Conservation (phyloP, 2,888 invertebrate species). For the Apamea epomidion region DNA sequence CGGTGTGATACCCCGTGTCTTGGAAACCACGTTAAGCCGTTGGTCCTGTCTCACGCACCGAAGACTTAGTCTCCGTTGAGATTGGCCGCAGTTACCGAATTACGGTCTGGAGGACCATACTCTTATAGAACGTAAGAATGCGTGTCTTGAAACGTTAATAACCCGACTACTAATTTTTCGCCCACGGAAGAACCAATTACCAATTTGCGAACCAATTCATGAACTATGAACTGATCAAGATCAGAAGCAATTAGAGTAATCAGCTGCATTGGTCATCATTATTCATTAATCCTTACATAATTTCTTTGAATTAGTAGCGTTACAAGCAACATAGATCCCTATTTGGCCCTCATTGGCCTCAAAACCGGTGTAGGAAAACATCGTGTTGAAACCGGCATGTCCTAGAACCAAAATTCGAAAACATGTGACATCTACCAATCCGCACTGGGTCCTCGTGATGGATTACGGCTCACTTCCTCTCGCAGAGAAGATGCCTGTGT, state of each 20-base stretch:
- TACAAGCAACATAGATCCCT: not conserved
- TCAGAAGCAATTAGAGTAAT: constrained; percentile 12
- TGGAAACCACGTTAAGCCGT: not conserved
- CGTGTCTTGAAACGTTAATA: not conserved
- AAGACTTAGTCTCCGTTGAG: not conserved
- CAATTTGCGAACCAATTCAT: constrained; percentile 20
- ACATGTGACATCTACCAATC: not conserved
- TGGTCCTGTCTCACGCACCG: not conserved
- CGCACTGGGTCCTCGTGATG: not conserved
- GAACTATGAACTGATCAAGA: constrained; percentile 13
- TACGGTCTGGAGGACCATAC: not conserved
- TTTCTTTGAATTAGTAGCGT: not conserved
- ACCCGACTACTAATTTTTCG: not conserved
- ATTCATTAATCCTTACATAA: not conserved
- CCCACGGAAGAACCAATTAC: constrained; percentile 38
- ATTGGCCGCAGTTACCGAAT: not conserved
- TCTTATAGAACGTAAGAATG: not conserved
- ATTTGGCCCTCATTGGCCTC: not conserved
- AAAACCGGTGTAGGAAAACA: not conserved
- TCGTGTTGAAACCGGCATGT: not conserved
- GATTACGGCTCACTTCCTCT: too few relatives aligned
- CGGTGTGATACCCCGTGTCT: not conserved
- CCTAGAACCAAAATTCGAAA: not conserved
- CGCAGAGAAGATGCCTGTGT: not conserved
- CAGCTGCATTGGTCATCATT: not conserved